Conservation (phyloP, 2,113 vertebrate genomes). For the Otocyon megalotis region DNA sequence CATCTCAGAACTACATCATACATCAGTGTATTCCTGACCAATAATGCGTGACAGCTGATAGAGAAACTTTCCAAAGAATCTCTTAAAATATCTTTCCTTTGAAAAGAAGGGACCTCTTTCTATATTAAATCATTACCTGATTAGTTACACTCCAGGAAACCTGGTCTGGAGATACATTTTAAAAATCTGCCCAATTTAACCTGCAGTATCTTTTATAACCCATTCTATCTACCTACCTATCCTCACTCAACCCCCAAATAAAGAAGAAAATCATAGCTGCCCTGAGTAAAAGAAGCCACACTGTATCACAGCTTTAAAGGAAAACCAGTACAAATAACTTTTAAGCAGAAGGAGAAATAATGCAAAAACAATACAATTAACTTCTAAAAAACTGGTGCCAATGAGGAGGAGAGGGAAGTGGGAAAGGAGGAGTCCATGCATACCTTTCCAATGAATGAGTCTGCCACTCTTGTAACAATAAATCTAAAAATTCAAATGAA, state of each 20-base stretch:
- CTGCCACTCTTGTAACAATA: constrained; percentile 95
- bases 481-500: constrained; percentile 95
- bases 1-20: background rate
- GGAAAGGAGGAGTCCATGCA: background rate
- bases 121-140: constrained; percentile 4
- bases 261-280: constrained; percentile 8
- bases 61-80: background rate
- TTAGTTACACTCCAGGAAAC: background rate
- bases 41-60: background rate
- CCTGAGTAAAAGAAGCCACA: background rate
- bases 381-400: background rate
- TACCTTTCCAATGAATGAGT: constrained; percentile 95
- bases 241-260: background rate
- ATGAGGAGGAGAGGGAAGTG: background rate
- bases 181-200: background rate
- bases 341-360: constrained; percentile 26
- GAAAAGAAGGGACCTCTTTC: background rate
- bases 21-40: background rate
- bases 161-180: background rate
- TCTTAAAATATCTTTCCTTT: background rate
- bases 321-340: constrained; percentile 23
- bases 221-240: background rate
- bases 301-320: background rate
- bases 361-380: background rate
- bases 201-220: background rate